A percentile compares a stretch with the other conserved stretches of the same genome.
phyloP scores from a whole-genome alignment of 2,888 invertebrate genomes.

The Drosophila basisetae region DNA sequence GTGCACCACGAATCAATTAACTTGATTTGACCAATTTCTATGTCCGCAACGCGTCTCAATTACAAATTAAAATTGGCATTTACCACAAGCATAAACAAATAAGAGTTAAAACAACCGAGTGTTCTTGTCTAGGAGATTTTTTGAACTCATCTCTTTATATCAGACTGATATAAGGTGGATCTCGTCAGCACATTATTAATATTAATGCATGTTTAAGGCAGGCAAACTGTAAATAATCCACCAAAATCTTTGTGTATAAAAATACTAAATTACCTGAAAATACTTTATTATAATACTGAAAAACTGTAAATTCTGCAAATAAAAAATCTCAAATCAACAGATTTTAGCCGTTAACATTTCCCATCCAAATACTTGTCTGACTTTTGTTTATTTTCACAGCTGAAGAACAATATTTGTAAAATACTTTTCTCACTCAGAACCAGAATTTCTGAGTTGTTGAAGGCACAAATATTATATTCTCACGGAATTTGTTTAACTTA shows the following conservation, averaged over 20 bases:
- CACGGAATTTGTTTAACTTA: slow-evolving; percentile 2
- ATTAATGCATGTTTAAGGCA: not conserved
- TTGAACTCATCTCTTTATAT: not conserved
- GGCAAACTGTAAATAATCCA: not conserved
- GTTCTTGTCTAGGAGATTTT: not conserved
- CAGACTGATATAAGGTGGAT: not conserved
- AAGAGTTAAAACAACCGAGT: not conserved
- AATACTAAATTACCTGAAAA: not conserved
- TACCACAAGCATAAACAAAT: slow-evolving; percentile 8
- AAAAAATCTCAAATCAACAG: not conserved
- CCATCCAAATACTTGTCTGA: slow-evolving; percentile 10
- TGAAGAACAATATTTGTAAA: not conserved
- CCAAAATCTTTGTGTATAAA: not conserved
- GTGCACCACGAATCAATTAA: slow-evolving; percentile 57
- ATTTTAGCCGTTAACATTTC: slow-evolving; percentile 3
- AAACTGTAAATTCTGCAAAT: not conserved
- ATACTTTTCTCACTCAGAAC: not conserved
- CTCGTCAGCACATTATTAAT: not conserved
- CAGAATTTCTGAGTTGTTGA: too few relatives aligned
- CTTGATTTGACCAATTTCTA: slow-evolving; percentile 40
- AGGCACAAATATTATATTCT: not conserved
- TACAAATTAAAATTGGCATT: slow-evolving; percentile 58
- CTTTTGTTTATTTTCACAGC: slow-evolving; percentile 2
- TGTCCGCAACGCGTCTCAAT: slow-evolving; percentile 25
- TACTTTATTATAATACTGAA: not conserved